Percentiles rank a stretch among this genome's conserved stretches.
Conservation (phyloP, 2,888 invertebrate genomes). For the Volucella bombylans region DNA sequence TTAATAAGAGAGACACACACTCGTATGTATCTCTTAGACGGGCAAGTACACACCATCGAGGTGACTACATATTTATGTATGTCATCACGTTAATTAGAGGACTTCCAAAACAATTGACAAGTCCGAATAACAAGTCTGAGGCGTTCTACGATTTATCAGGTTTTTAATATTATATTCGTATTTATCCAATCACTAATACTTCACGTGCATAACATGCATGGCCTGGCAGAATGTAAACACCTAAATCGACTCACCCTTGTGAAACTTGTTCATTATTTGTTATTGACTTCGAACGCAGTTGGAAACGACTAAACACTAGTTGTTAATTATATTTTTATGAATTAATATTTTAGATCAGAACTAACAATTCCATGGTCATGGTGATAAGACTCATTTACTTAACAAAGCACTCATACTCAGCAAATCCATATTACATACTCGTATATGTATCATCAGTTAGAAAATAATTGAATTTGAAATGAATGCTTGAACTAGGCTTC, state of each 20-base stretch:
- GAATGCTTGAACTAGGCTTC: no score
- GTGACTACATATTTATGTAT: no score
- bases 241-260: constrained; percentile 31
- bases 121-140: no score
- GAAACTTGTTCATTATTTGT: constrained; percentile 11
- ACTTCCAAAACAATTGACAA: no score
- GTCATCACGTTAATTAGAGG: no score
- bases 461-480: no score
- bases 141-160: not conserved
- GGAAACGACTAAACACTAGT: constrained; percentile 22
- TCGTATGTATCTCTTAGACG: not conserved
- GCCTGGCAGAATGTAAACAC: not conserved
- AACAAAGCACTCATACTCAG: not conserved
- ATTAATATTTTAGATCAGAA: not conserved
- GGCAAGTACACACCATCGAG: not conserved
- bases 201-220: constrained; percentile 43
- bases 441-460: no score
- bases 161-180: constrained; percentile 10
- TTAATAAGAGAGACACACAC: not conserved
- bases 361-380: constrained; percentile 6
- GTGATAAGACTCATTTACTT: constrained; percentile 10
- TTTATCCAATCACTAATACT: constrained; percentile 17
- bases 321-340: not conserved
- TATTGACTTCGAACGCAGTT: constrained; percentile 1
- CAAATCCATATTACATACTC: not conserved